phyloP scores from a whole-genome alignment of 2,797 vertebrate genomes.

The Capromys pilorides region DNA sequence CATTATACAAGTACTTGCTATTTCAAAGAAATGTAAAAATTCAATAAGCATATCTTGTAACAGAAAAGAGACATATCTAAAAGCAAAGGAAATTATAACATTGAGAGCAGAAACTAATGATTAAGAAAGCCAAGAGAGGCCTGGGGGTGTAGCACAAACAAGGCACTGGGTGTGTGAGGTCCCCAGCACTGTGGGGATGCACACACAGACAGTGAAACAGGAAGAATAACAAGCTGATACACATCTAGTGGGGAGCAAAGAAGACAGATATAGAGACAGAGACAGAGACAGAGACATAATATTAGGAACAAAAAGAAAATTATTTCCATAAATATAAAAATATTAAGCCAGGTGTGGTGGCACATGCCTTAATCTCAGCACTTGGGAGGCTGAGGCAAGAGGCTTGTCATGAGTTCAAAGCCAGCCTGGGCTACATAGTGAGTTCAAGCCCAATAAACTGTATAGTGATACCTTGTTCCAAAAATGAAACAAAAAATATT shows the following conservation, averaged over 20 bases:
- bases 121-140: background rate
- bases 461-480: background rate
- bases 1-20: background rate
- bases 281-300: background rate
- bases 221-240: background rate
- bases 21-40: background rate
- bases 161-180: background rate
- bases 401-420: too few relatives aligned
- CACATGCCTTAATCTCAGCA: too few relatives aligned
- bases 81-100: background rate
- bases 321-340: background rate
- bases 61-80: background rate
- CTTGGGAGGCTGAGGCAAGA: too few relatives aligned
- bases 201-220: background rate
- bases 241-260: background rate
- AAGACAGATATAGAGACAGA: too few relatives aligned
- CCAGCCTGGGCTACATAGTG: too few relatives aligned
- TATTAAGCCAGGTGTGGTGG: background rate
- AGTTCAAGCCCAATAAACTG: background rate
- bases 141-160: too few relatives aligned
- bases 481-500: background rate
- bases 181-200: background rate
- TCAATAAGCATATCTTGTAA: background rate
- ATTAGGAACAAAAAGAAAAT: background rate
- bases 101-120: background rate